phyloP scores from a whole-genome alignment of 2,888 invertebrate genomes.

The Eristalis intricaria region DNA sequence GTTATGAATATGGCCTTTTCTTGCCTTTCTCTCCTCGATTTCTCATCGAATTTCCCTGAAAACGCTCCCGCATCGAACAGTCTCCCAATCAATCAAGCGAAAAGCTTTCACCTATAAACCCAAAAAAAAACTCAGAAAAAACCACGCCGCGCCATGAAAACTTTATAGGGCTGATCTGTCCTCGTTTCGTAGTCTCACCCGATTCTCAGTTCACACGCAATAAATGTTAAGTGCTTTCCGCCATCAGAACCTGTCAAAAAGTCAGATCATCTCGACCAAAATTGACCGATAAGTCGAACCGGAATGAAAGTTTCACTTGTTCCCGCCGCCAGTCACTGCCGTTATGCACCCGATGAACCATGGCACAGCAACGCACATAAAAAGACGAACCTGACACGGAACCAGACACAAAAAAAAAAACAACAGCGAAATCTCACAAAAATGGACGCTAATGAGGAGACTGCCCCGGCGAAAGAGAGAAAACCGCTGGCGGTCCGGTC shows the following conservation, averaged over 20 bases:
- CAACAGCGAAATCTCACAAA: not conserved
- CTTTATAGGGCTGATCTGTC: not conserved
- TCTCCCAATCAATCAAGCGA: not conserved
- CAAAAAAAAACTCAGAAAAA: not conserved
- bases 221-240: constrained; percentile 18
- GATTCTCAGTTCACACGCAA: not conserved
- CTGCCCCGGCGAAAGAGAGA: not conserved
- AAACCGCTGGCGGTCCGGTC: too few relatives aligned
- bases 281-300: constrained; percentile 13
- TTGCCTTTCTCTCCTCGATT: too few relatives aligned
- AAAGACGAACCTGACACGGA: not conserved
- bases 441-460: constrained; percentile 24
- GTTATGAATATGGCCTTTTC: too few relatives aligned
- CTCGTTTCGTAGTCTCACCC: not conserved
- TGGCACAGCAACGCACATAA: constrained; percentile 4
- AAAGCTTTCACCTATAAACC: not conserved
- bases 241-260: constrained; percentile 8
- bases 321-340: constrained; percentile 6
- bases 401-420: not conserved
- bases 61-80: not conserved
- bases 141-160: not conserved
- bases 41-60: too few relatives aligned
- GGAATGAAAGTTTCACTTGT: constrained; percentile 41
- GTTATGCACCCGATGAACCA: constrained; percentile 27
- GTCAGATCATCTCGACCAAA: constrained; percentile 4